Conservation (phyloP, 2,113 vertebrate species). For the Hippocampus mohnikei region DNA sequence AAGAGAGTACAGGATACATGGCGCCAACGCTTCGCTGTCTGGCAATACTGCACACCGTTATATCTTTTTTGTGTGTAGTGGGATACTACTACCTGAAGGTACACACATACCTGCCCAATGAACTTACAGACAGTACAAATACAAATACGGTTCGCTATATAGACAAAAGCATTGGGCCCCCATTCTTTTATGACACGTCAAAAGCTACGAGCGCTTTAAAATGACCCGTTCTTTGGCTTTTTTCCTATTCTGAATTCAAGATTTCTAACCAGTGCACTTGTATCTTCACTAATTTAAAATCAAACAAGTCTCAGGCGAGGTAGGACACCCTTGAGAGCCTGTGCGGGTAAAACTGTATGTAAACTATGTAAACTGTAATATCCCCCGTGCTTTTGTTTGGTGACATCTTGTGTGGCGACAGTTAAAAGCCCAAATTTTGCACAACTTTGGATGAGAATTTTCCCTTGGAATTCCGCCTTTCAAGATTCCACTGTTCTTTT, state of each 20-base stretch:
- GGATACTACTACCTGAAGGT: slow-evolving; percentile 98
- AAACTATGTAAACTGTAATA: no score
- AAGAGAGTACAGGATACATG: slow-evolving; percentile 98
- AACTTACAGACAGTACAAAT: not conserved
- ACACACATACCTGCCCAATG: slow-evolving; percentile 1
- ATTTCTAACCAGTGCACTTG: not conserved
- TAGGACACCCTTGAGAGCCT: no score
- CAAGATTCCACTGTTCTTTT: not conserved
- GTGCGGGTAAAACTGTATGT: no score
- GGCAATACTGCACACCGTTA: slow-evolving; percentile 89
- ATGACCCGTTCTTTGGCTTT: no score
- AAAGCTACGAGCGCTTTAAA: not conserved
- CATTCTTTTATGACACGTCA: not conserved
- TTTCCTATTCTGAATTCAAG: not conserved
- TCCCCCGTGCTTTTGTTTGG: not conserved
- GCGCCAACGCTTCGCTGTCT: slow-evolving; percentile 86
- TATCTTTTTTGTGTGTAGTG: slow-evolving; percentile 94
- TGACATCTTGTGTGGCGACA: not conserved
- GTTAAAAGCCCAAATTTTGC: not conserved
- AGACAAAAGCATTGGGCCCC: not conserved
- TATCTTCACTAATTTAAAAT: no score
- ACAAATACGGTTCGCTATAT: not conserved
- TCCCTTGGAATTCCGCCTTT: not conserved
- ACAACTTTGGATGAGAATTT: not conserved
- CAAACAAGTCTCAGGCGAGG: no score